Conservation (phyloP, 2,888 invertebrate species). For the Drosophila conformis region DNA sequence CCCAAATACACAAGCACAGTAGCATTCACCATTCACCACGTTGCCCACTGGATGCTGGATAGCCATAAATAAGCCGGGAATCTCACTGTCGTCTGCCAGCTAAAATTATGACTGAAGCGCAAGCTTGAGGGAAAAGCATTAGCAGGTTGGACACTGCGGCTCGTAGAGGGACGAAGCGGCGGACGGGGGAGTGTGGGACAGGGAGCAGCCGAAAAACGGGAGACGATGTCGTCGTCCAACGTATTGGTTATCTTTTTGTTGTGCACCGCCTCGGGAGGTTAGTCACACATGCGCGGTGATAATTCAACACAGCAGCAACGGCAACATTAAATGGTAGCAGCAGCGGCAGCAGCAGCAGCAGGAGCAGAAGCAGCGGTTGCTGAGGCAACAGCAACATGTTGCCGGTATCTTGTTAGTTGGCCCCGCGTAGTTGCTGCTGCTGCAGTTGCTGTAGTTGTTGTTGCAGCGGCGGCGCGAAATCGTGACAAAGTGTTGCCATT, state of each 20-base stretch:
- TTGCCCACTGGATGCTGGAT: constrained; percentile 34
- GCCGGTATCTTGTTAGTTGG: constrained; percentile 74
- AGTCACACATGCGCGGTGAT: constrained; percentile 80
- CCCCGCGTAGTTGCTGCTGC: constrained; percentile 26
- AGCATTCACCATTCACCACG: constrained; percentile 22
- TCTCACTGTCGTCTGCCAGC: constrained; percentile 53
- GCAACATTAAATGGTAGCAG: constrained; percentile 79
- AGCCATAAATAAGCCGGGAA: constrained; percentile 70
- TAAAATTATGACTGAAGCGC: constrained; percentile 78
- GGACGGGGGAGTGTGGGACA: background rate
- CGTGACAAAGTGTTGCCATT: constrained; percentile 81
- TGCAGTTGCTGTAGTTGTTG: constrained; percentile 22
- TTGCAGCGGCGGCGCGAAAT: constrained; percentile 60
- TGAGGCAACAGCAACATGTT: constrained; percentile 71
- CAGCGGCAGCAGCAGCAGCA: constrained; percentile 35
- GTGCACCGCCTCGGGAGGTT: constrained; percentile 79
- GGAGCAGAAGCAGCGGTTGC: constrained; percentile 13
- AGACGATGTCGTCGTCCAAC: constrained; percentile 31
- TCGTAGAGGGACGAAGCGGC: background rate
- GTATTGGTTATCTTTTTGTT: constrained; percentile 72
- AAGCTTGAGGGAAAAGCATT: constrained; percentile 69
- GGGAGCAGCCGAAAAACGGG: constrained; percentile 46
- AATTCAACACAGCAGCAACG: constrained; percentile 70
- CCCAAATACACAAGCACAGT: constrained; percentile 53
- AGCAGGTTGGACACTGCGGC: constrained; percentile 66